Evolutionary conservation across 2,888 invertebrate genomes (phyloP).

Genomic region (Ypsolopha sequella): DNA sequence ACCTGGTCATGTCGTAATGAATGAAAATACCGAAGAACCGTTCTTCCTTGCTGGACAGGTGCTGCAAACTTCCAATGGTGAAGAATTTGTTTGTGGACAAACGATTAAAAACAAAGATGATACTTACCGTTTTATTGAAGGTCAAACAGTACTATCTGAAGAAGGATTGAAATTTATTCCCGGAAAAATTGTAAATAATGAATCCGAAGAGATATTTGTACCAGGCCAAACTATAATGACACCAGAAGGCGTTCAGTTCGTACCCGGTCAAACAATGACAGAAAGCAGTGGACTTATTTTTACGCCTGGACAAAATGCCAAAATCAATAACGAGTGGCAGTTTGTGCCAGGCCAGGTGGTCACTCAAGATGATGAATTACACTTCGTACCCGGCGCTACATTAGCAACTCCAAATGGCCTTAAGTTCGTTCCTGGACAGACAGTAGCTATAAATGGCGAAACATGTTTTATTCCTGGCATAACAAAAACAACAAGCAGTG

Average conservation of each 20-base stretch:
- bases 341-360: slow-evolving; percentile 76
- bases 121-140: slow-evolving; percentile 68
- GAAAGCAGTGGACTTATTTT: slow-evolving; percentile 64
- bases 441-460: slow-evolving; percentile 60
- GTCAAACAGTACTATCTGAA: slow-evolving; percentile 72
- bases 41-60: slow-evolving; percentile 80
- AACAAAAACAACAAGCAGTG: slow-evolving; percentile 46
- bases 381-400: slow-evolving; percentile 76
- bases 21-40: slow-evolving; percentile 68
- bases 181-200: slow-evolving; percentile 65
- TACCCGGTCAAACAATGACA: slow-evolving; percentile 74
- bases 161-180: slow-evolving; percentile 74
- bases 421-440: slow-evolving; percentile 76
- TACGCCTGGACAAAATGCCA: slow-evolving; percentile 74
- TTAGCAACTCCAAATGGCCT: slow-evolving; percentile 73
- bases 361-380: slow-evolving; percentile 64
- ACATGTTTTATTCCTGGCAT: slow-evolving; percentile 73
- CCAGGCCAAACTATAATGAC: slow-evolving; percentile 74
- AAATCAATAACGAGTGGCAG: slow-evolving; percentile 68
- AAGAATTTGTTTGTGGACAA: slow-evolving; percentile 75
- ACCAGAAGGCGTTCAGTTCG: slow-evolving; percentile 72
- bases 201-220: slow-evolving; percentile 64
- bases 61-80: slow-evolving; percentile 66
- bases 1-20: slow-evolving; percentile 78
- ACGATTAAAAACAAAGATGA: slow-evolving; percentile 70